A percentile compares a stretch with the other conserved stretches of the same genome.
Conservation (phyloP, 2,797 vertebrate genomes). For the Macropodus opercularis region DNA sequence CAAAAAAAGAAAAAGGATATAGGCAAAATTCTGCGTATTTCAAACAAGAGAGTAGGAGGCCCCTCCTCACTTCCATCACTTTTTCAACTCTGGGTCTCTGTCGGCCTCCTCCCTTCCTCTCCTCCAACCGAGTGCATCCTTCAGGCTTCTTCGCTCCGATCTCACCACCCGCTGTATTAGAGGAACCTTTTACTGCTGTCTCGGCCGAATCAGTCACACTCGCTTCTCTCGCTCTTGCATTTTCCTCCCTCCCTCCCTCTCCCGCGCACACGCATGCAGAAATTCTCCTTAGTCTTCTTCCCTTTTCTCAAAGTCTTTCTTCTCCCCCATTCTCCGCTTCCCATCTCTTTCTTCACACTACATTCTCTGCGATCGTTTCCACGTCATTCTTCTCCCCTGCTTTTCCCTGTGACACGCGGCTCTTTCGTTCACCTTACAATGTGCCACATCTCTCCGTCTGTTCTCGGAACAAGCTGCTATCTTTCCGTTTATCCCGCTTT, state of each 20-base stretch:
- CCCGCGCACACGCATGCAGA: slow-evolving; percentile 6
- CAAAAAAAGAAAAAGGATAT: slow-evolving; percentile 21
- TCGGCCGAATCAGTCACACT: slow-evolving; percentile 71
- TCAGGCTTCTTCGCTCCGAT: slow-evolving; percentile 65
- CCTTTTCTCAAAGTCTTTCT: slow-evolving; percentile 45
- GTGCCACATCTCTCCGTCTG: slow-evolving; percentile 43
- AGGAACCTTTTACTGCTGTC: slow-evolving; percentile 68
- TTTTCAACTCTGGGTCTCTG: slow-evolving; percentile 46
- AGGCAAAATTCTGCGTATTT: slow-evolving; percentile 23
- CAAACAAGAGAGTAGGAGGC: slow-evolving; percentile 34
- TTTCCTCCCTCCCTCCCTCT: slow-evolving; percentile 16
- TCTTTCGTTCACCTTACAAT: slow-evolving; percentile 43
- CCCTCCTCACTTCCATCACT: slow-evolving; percentile 39
- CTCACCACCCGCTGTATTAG: slow-evolving; percentile 67
- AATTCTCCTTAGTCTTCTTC: slow-evolving; percentile 45
- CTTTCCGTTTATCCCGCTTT: slow-evolving; percentile 63
- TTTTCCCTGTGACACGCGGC: slow-evolving; percentile 14
- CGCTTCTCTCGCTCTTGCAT: slow-evolving; percentile 51
- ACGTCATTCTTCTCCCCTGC: slow-evolving; percentile 34
- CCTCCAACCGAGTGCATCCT: slow-evolving; percentile 71
- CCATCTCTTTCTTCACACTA: slow-evolving; percentile 52
- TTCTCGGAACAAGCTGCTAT: slow-evolving; percentile 54
- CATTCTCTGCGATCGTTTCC: slow-evolving; percentile 55
- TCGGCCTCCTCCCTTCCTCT: slow-evolving; percentile 26
- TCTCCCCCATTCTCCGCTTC: slow-evolving; percentile 34